A percentile compares a stretch with the other conserved stretches of the same genome.
Evolutionary conservation across 2,113 vertebrate species (phyloP).

Genomic region (Henicopernis longicauda): DNA sequence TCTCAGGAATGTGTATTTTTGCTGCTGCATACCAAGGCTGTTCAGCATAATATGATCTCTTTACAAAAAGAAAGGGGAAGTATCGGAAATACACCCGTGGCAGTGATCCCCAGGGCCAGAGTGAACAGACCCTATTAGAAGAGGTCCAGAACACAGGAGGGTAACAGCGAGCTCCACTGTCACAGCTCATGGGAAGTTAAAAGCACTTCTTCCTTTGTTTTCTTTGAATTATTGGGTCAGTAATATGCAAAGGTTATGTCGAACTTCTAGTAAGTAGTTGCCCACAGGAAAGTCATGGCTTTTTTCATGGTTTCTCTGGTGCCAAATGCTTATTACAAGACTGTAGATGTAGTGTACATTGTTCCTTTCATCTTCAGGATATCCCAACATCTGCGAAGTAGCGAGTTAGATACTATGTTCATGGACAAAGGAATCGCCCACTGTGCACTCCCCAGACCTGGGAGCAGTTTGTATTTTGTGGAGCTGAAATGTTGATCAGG

Average conservation of each 20-base stretch:
- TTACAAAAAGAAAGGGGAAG: not conserved
- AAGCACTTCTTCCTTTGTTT: not conserved
- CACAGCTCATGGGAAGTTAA: not conserved
- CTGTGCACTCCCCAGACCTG: not conserved
- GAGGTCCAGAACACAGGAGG: not conserved
- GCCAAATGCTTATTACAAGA: not conserved
- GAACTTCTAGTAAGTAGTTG: not conserved
- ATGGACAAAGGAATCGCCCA: not conserved
- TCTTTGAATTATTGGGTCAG: not conserved
- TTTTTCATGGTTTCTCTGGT: not conserved
- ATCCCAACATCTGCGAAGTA: not conserved
- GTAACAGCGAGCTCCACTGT: accelerated
- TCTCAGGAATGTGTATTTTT: not conserved
- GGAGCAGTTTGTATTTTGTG: not conserved
- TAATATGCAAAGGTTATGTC: not conserved
- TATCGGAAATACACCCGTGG: not conserved
- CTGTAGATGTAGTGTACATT: not conserved
- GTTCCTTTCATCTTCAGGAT: not conserved
- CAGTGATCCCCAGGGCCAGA: not conserved
- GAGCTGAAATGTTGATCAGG: not conserved
- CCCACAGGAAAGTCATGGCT: not conserved
- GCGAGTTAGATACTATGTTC: not conserved
- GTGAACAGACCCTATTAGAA: not conserved
- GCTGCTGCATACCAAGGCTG: not conserved
- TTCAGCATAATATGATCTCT: not conserved